A percentile compares a stretch with the other conserved stretches of the same genome.
phyloP scores from a whole-genome alignment of 2,888 invertebrate genomes.

The Aethes cnicana region DNA sequence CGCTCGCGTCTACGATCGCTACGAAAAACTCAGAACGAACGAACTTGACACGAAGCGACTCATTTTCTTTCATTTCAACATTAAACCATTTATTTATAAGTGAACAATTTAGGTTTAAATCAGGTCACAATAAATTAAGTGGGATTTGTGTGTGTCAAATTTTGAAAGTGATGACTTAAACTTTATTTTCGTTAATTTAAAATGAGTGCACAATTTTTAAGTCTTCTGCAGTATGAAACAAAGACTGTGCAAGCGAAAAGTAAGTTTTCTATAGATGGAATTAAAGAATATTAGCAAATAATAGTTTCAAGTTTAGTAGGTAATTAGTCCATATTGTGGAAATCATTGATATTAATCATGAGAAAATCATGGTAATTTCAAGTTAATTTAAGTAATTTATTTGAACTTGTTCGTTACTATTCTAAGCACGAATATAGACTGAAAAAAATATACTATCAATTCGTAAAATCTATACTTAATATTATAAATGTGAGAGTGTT shows the following conservation, averaged over 20 bases:
- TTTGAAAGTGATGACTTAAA: slow-evolving; percentile 28
- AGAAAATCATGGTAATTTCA: no score
- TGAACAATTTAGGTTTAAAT: not conserved
- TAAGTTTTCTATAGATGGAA: slow-evolving; percentile 51
- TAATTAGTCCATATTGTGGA: no score
- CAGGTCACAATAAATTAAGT: not conserved
- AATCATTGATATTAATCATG: no score
- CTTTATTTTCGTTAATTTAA: slow-evolving; percentile 44
- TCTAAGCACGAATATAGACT: no score
- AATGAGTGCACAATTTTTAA: slow-evolving; percentile 68
- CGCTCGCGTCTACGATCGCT: slow-evolving; percentile 48
- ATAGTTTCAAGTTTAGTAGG: no score
- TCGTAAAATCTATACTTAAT: no score
- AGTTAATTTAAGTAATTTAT: no score
- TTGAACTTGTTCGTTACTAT: no score
- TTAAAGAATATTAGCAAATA: no score
- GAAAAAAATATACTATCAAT: no score
- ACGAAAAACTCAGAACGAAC: slow-evolving; percentile 25
- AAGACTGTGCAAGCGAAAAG: slow-evolving; percentile 51
- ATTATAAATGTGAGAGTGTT: no score
- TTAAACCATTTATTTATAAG: not conserved
- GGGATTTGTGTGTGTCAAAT: not conserved
- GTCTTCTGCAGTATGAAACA: slow-evolving; percentile 57
- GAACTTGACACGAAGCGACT: not conserved
- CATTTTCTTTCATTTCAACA: not conserved